These are phyloP conservation scores for Drosophila tropicalis DNA, from an alignment of 1,140 invertebrate species.

Conservation along the genomic window DNA sequence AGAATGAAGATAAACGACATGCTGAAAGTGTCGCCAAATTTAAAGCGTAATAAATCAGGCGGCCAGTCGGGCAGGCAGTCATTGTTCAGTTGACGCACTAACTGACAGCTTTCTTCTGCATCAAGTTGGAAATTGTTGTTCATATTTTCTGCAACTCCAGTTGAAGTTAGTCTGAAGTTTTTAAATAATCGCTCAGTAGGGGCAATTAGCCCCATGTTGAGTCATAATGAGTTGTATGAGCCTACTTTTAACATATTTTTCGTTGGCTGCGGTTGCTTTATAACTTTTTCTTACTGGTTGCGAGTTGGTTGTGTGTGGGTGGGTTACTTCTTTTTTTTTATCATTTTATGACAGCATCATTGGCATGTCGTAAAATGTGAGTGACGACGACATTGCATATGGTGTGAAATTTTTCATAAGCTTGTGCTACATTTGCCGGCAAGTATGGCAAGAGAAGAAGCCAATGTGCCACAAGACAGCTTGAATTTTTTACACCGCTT, in stretches of 20 bases:
- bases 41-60: slow-evolving; percentile 77
- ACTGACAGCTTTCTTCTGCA: slow-evolving; percentile 55
- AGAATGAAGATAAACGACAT: slow-evolving; percentile 79
- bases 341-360: slow-evolving; percentile 72
- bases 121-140: slow-evolving; percentile 26
- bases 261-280: slow-evolving; percentile 35
- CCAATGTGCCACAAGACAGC: slow-evolving; percentile 26
- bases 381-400: slow-evolving; percentile 64
- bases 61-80: slow-evolving; percentile 57
- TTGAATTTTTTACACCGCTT: slow-evolving; percentile 56
- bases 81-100: slow-evolving; percentile 54
- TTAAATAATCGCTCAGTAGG: slow-evolving; percentile 15
- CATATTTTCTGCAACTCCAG: slow-evolving; percentile 27
- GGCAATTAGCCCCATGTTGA: slow-evolving; percentile 51
- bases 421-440: slow-evolving; percentile 61
- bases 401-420: slow-evolving; percentile 79
- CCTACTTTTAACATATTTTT: slow-evolving; percentile 9
- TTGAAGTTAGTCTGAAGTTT: slow-evolving; percentile 56
- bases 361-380: slow-evolving; percentile 78
- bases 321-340: slow-evolving; percentile 50
- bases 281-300: slow-evolving; percentile 20
- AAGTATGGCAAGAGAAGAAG: slow-evolving; percentile 15
- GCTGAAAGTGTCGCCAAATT: slow-evolving; percentile 72
- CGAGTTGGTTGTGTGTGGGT: slow-evolving; percentile 4
- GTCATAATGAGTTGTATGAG: slow-evolving; percentile 13